phyloP scores from a whole-genome alignment of 2,113 vertebrate species.

The Calonectris borealis region DNA sequence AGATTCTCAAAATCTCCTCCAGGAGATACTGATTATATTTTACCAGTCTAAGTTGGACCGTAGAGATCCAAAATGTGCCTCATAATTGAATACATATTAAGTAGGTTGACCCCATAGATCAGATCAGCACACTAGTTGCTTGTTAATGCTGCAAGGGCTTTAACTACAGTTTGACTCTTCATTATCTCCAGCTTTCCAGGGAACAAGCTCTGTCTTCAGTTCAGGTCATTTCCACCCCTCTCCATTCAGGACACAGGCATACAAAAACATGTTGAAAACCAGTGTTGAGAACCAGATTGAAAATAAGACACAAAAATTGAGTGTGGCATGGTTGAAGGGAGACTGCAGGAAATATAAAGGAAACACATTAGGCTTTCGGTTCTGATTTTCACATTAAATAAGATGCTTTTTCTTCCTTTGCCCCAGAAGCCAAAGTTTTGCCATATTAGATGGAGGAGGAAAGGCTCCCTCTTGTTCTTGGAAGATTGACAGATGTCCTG shows the following conservation, averaged over 20 bases:
- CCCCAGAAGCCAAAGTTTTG: not conserved
- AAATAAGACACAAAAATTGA: not conserved
- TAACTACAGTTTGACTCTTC: not conserved
- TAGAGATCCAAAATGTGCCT: not conserved
- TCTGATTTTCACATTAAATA: not conserved
- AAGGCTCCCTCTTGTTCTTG: not conserved
- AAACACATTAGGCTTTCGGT: not conserved
- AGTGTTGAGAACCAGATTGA: not conserved
- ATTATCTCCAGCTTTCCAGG: not conserved
- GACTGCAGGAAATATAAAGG: not conserved
- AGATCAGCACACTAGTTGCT: not conserved
- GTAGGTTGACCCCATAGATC: not conserved
- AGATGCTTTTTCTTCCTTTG: not conserved
- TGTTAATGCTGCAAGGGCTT: not conserved
- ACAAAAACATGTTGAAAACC: not conserved
- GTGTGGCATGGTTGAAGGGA: not conserved
- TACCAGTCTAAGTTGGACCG: not conserved
- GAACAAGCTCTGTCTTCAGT: not conserved
- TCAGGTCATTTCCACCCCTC: not conserved
- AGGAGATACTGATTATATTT: not conserved
- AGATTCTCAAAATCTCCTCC: not conserved
- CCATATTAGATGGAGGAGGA: not conserved
- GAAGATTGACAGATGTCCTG: not conserved
- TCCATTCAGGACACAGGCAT: accelerated
- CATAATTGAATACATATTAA: not conserved